Base-by-base conservation (phyloP, 2,113 vertebrate genomes). In the Herpailurus yagouaroundi region DNA sequence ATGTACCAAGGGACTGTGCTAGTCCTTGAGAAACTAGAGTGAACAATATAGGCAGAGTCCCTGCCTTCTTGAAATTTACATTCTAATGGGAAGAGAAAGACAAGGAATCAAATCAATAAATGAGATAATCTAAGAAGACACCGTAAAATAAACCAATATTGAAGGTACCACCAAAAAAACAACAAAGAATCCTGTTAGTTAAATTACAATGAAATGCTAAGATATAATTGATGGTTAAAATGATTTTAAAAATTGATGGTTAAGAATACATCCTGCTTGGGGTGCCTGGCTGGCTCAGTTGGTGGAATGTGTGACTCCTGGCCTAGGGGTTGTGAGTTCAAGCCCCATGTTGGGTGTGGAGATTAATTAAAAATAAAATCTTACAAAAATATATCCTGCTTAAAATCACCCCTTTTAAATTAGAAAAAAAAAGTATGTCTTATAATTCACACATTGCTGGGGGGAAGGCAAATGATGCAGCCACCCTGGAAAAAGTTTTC, bases 61-160 rank as follows among this genome's bases (percentile, higher is more conserved):
- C 48, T 63, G 2, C 14, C n/a, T 92, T 87, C 31, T 31, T 18
- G 64, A 95, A 80, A 79, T 50, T 68, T 80, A 85, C 25, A 50
- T 41, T 92, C 29, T 50, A 60, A 23, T 41, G 36, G 50, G 31
- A 76, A 76, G 55, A 83, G 3, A 77, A 55, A 33, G 66, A 79
- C 33, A 95, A 95, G 73, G 25, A 95, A 84, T 48, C 77, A 63
- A 89, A 23, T 80, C 73, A 95, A n/a, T 41, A 80, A 81, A 89
- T 60, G 36, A 74, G 86, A 66, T 52, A 69, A 80, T n/a, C 33
- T 80, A 95, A 74, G 25, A 88, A 83, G 45, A 52, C 25, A 92
- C 5, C 13, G 3, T 84, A 64, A 77, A 82, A 77, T n/a, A 36
- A 92, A 71, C 38, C 14, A 63, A 33, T 73, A 68, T 36, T 80